A percentile compares a stretch with the other conserved stretches of the same genome.
These are phyloP conservation scores for Heteractis magnifica DNA, from an alignment of 92 coral and sea anemone species.

Conservation along the genomic window DNA sequence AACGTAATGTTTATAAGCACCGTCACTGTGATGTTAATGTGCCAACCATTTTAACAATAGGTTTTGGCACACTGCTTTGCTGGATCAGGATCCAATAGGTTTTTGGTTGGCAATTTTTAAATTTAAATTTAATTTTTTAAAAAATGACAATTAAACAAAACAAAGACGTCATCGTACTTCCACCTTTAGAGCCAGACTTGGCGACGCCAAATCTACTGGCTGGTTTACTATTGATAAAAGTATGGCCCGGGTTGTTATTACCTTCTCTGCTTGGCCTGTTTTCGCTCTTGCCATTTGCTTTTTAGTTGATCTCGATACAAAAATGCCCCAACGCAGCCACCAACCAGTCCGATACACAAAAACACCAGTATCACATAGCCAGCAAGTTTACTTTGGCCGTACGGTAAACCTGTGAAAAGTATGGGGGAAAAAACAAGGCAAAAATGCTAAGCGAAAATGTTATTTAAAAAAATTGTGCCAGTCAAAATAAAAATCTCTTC, in stretches of 20 bases:
- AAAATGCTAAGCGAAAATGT: neutral
- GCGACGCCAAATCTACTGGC: neutral
- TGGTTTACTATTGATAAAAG: too few species aligned
- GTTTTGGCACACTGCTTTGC: too few species aligned
- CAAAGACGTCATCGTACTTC: too few species aligned
- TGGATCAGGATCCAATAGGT: too few species aligned
- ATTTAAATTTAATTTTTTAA: too few species aligned
- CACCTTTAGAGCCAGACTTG: too few species aligned
- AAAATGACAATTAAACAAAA: too few species aligned
- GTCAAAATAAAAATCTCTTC: neutral
- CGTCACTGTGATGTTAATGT: too few species aligned
- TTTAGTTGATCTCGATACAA: conserved; percentile 48
- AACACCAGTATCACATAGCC: conserved; percentile 59
- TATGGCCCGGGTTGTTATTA: neutral
- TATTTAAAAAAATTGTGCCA: too few species aligned
- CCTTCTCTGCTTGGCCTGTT: conserved; percentile 26
- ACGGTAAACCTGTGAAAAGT: neutral
- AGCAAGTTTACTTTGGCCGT: conserved; percentile 32
- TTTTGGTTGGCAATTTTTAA: too few species aligned
- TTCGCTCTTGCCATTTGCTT: conserved; percentile 58
- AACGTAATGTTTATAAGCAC: too few species aligned
- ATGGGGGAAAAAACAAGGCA: neutral
- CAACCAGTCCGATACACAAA: conserved; percentile 34
- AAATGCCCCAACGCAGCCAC: conserved; percentile 45
- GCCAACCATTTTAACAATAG: too few species aligned